phyloP scores from a whole-genome alignment of 2,797 vertebrate genomes.

The Luscinia luscinia region DNA sequence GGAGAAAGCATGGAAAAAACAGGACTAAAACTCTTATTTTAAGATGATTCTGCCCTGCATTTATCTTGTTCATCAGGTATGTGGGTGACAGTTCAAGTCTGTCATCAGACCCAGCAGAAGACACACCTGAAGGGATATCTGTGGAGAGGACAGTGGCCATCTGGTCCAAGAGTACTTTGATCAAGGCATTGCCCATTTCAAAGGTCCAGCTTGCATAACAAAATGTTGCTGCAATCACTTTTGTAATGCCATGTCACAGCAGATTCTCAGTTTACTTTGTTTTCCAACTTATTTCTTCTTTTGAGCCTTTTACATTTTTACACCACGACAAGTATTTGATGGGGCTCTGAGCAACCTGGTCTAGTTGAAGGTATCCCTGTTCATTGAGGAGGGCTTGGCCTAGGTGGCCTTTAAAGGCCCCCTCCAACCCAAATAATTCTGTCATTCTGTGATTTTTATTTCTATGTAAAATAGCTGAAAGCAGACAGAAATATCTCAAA shows the following conservation, averaged over 20 bases:
- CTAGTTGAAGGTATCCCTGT: neutral
- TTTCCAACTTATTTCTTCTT: neutral
- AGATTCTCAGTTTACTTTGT: neutral
- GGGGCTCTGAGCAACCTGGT: neutral
- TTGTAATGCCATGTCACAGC: accelerated
- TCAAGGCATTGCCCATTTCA: neutral
- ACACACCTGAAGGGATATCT: neutral
- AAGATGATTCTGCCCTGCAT: neutral
- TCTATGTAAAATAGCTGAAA: neutral
- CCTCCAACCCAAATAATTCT: neutral
- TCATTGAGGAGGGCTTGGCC: neutral
- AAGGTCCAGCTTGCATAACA: neutral
- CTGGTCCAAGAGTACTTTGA: neutral
- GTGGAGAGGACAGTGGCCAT: neutral
- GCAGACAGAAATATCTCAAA: neutral
- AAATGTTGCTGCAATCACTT: neutral
- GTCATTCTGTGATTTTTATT: neutral
- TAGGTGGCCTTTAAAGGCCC: neutral
- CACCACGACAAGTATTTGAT: neutral
- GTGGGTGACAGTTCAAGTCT: neutral
- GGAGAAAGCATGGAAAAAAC: neutral
- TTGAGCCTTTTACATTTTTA: neutral
- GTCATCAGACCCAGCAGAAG: neutral
- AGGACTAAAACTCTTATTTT: neutral
- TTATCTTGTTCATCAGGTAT: neutral